Evolutionary conservation across 1,140 invertebrate genomes (phyloP), one percentile per base, ranked within the genome.

Genomic region (Diplogasteroides magnus): DNA sequence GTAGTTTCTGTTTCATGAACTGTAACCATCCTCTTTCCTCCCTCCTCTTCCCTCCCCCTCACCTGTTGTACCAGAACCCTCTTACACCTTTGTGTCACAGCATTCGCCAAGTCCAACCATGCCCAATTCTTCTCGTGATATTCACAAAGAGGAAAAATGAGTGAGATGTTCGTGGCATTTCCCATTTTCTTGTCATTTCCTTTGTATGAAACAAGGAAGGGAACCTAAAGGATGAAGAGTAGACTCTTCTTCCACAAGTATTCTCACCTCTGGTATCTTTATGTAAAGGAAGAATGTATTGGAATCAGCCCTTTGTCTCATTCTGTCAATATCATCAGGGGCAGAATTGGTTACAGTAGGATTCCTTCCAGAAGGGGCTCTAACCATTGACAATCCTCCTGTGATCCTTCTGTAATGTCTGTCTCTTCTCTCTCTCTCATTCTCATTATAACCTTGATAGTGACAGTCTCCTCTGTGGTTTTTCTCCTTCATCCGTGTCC

Each of bases 121-220:
- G 94, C 98, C 95, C 96, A 99, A 14, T 95, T 98, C 59, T 94
- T 91, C 84, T 98, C 97, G 84, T 98, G 95, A 85, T 97, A 97
- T 83, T 98, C 95, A 61, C 97, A 85, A 0, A 93, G 95, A 0
- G 94, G 94, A 81, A 98, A 90, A 2, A 94, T 89, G 1, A 99
- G 86, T 48, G 90, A 91, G 78, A 97, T 90, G 79, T 97, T 93
- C 66, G 93, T 88, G 15, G 98, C 90, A 84, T 98, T 94, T 83
- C 93, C 91, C 57, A 98, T 87, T 85, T 98, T 98, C 85, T 98
- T 99, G 80, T 98, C 94, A 82, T 92, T 93, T 55, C 94, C 89
- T 92, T 86, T 98, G 85, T 98, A 98, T 76, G 93, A 97, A 6
- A 98, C 91, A 61, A 91, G 87, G 19, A 98, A 91, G 1, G 93